Evolutionary conservation across 2,888 invertebrate genomes (phyloP), one percentile per base, ranked within the genome.

Genomic region (Harmothoe impar): DNA sequence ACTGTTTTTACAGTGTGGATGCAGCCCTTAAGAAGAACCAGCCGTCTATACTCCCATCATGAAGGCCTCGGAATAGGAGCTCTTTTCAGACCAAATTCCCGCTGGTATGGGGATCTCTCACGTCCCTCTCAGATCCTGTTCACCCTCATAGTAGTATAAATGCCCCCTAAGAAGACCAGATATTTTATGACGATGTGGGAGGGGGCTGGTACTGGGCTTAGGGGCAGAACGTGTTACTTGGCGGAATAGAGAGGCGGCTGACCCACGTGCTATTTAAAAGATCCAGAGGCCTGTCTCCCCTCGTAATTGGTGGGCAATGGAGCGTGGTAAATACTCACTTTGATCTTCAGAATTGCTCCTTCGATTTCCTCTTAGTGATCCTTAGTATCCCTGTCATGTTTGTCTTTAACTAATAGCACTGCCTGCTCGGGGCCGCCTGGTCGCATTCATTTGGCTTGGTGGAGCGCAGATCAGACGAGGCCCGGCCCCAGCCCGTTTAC

Each of bases 341-440:
- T 84, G 84, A 84, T 84, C 84, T 84, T 35, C 84, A 43, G 84
- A 84, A 84, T 84, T 84, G 84, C 84, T 35, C 51, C 84, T 84
- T 84, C 84, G 43, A 84, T 84, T 84, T 35, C 84, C 84, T 51
- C 84, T 51, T 84, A 84, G 84, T 35, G 84, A 84, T 84, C 43
- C 84, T 84, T 84, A 84, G 84, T 84, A 84, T 84, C 35, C 84
- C 29, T 84, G 84, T 84, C 84, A 84, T 84, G 84, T 84, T 84
- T 84, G 84, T 84, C 84, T 84, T 84, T 84, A 84, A 84, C 84
- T 84, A 84, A 84, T 84, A 84, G 84, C 84, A 23, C 43, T 51
- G 43, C 51, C 84, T 51, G 84, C 84, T 84, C 84, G 10, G 84
- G n/a, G 43, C 62, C 62, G 10, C 84, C 29, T 84, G 23, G 84